These are phyloP conservation scores for Eulemur mongoz DNA, from an alignment of 2,797 vertebrate genomes.

Conservation along the genomic window DNA sequence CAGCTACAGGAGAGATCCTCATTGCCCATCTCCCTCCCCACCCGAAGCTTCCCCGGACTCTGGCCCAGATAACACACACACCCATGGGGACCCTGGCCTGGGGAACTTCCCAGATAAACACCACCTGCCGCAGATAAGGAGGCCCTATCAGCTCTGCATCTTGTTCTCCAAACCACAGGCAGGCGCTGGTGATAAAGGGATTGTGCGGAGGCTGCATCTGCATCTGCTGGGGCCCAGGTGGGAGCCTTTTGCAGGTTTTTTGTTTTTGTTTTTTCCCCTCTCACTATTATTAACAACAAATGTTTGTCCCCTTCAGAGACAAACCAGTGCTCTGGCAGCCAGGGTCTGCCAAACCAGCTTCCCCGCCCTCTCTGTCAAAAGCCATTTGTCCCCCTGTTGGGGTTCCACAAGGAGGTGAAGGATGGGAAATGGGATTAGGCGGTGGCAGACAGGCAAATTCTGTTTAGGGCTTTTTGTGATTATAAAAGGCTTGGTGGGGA, in stretches of 20 bases:
- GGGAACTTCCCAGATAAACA: constrained; percentile 70
- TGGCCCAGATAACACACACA: constrained; percentile 45
- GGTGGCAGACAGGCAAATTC: constrained; percentile 79
- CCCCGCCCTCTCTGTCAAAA: constrained; percentile 74
- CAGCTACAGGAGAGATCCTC: neutral
- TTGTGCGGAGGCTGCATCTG: constrained; percentile 47
- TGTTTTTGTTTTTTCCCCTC: neutral
- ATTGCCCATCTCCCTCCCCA: too few species aligned
- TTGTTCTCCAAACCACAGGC: constrained; percentile 62
- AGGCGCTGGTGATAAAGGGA: constrained; percentile 76
- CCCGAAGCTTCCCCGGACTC: neutral
- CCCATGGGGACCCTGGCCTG: constrained; percentile 1
- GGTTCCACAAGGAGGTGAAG: constrained; percentile 78
- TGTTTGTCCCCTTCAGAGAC: constrained; percentile 74
- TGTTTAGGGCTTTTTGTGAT: neutral
- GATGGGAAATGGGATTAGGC: constrained; percentile 67
- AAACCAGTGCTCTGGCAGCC: constrained; percentile 79
- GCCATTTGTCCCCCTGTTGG: constrained; percentile 84
- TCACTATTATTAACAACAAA: constrained; percentile 72
- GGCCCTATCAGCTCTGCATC: constrained; percentile 68
- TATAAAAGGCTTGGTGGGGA: neutral
- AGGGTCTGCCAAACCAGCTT: constrained; percentile 77
- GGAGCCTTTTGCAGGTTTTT: constrained; percentile 39
- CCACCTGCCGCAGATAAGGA: constrained; percentile 59
- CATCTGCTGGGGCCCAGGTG: constrained; percentile 37